Evolutionary conservation across 1,140 invertebrate species (phyloP).

Genomic region (Mya arenaria): DNA sequence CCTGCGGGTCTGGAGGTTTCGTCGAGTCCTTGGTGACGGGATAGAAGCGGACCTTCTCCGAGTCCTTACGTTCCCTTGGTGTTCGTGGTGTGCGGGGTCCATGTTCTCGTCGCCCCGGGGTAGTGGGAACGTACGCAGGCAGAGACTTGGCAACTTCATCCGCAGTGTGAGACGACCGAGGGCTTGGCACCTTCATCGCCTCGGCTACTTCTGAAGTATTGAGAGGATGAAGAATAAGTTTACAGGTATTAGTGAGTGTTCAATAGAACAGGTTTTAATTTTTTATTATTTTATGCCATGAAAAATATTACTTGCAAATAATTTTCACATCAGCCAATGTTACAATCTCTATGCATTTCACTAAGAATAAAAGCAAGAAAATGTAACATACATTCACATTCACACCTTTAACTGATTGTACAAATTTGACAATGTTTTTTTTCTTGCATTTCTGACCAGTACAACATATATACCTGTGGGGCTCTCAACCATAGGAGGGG

Average conservation of each 20-base stretch:
- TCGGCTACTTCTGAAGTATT: too few species aligned
- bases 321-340: too few species aligned
- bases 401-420: too few species aligned
- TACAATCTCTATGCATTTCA: neutral
- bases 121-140: slow-evolving; percentile 75
- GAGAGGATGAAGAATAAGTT: too few species aligned
- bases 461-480: slow-evolving; percentile 56
- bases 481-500: slow-evolving; percentile 66
- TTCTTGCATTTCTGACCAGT: too few species aligned
- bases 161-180: slow-evolving; percentile 57
- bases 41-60: slow-evolving; percentile 89
- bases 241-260: too few species aligned
- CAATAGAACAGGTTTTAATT: too few species aligned
- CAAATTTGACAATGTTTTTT: too few species aligned
- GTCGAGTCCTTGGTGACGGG: slow-evolving; percentile 90
- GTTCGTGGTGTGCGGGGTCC: slow-evolving; percentile 76
- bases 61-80: slow-evolving; percentile 76
- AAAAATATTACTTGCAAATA: too few species aligned
- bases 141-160: slow-evolving; percentile 76
- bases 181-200: slow-evolving; percentile 64
- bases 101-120: slow-evolving; percentile 66
- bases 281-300: too few species aligned
- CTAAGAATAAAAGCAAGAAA: neutral
- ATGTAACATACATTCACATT: too few species aligned
- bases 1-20: slow-evolving; percentile 78